Evolutionary conservation across 1,140 invertebrate species (phyloP), one percentile per base, ranked within the genome.

Genomic region (Orius laevigatus): DNA sequence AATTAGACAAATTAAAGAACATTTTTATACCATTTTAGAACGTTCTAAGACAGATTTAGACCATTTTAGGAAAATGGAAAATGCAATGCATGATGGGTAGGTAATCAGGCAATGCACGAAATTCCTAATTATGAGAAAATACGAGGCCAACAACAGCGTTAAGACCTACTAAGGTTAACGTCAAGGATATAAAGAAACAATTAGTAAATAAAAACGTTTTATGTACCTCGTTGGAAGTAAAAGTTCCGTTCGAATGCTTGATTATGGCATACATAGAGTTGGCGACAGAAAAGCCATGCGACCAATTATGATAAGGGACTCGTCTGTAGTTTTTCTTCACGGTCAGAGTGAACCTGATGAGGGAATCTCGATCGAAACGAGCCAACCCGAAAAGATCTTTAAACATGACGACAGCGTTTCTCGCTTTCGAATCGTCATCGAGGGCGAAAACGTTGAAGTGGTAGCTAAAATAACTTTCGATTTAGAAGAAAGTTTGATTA

Each of bases 231-330:
- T 72, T 64, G 5, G 68, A 65, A 15, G 62, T 66, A 60, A 82
- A 83, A 9, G 64, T 60, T 25, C 69, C 66, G 15, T 62, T 59
- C 5, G 66, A 60, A 43, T 64, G 66, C 59, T 83, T 83, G 16
- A 88, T 68, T 34, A 87, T 76, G 12, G 75, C 73, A 58, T 81
- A 88, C 73, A 85, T 83, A 9, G 78, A 74, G 60, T 89, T 84
- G 2, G 84, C 83, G 1, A 89, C 84, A 4, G 79, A 76, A 69
- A 86, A 89, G 0, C 81, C 85, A 59, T 89, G 84, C 12, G 76
- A 76, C 77, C 84, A 89, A 63, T 89, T 89, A 62, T 89, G 85
- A 59, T 87, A 86, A 0, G 80, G 78, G 0, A 88, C 82, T 20
- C 74, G 67, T 16, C 84, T 65, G 60, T 89, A 89, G 64, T 88